A percentile compares a stretch with the other conserved stretches of the same genome.
These are phyloP conservation scores for Vanessa cardui DNA, from an alignment of 2,888 invertebrate species.

Conservation along the genomic window DNA sequence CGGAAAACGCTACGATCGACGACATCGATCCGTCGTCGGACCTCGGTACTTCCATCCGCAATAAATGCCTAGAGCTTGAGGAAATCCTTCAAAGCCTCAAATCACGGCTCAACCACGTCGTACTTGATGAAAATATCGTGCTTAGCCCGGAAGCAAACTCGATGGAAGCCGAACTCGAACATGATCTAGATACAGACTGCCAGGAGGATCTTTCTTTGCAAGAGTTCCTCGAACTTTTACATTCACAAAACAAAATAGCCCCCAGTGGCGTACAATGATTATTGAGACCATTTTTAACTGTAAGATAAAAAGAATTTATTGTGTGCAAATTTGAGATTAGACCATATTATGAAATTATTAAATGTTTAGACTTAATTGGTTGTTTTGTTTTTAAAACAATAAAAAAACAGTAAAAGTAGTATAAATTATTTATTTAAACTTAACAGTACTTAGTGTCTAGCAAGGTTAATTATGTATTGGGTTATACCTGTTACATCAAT, in stretches of 20 bases:
- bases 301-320: conserved; percentile 65
- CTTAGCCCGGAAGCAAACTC: conserved; percentile 78
- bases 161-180: conserved; percentile 76
- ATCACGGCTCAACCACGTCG: conserved; percentile 77
- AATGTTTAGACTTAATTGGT: conserved; percentile 35
- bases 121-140: conserved; percentile 77
- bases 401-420: background rate
- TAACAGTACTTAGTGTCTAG: background rate
- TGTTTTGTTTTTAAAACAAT: conserved; percentile 20
- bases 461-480: too few relatives aligned
- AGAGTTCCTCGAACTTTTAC: conserved; percentile 76
- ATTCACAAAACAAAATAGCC: conserved; percentile 74
- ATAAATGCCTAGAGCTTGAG: conserved; percentile 78
- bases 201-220: conserved; percentile 79
- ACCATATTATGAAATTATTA: conserved; percentile 56
- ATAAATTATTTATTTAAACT: conserved; percentile 9
- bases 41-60: conserved; percentile 76
- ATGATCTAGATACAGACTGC: conserved; percentile 79
- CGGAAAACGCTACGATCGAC: conserved; percentile 71
- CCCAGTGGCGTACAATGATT: conserved; percentile 67
- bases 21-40: conserved; percentile 79
- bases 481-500: background rate
- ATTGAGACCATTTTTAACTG: conserved; percentile 47
- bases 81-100: conserved; percentile 79
- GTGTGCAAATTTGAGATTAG: conserved; percentile 72